These are phyloP conservation scores for Apantesis nais DNA, from an alignment of 2,888 invertebrate species.

Conservation along the genomic window DNA sequence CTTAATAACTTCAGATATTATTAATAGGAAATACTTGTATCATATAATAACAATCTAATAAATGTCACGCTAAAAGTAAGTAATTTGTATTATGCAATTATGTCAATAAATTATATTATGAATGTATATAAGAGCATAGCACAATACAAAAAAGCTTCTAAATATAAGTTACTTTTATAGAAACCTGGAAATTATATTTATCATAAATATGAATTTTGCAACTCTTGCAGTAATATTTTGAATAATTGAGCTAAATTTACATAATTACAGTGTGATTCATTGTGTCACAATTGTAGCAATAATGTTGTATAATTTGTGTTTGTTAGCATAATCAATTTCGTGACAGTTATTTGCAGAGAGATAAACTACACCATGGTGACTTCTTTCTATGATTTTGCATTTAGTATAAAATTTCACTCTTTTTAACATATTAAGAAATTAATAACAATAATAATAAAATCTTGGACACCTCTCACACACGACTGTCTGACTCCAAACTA, in stretches of 20 bases:
- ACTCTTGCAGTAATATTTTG: constrained; percentile 9
- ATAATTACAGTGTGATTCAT: constrained; percentile 16
- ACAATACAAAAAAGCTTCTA: not conserved
- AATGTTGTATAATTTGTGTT: not conserved
- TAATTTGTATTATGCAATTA: not conserved
- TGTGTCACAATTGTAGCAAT: constrained; percentile 3
- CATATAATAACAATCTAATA: not conserved
- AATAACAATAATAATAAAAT: too few species aligned
- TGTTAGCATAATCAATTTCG: not conserved
- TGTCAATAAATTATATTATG: not conserved
- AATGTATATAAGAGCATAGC: too few species aligned
- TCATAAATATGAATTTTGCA: not conserved
- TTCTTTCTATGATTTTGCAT: not conserved
- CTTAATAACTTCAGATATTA: not conserved
- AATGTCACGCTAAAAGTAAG: not conserved
- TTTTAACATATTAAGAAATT: too few species aligned
- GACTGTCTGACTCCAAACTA: too few species aligned
- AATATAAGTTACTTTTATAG: not conserved
- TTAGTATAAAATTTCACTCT: not conserved
- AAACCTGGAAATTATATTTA: not conserved
- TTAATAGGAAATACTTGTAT: not conserved
- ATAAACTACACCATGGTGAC: not conserved
- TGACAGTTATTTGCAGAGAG: not conserved
- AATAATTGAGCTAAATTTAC: constrained; percentile 16
- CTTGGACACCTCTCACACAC: too few species aligned